Conservation (phyloP, 2,888 invertebrate species). For the Zhuqinia jingwanae region DNA sequence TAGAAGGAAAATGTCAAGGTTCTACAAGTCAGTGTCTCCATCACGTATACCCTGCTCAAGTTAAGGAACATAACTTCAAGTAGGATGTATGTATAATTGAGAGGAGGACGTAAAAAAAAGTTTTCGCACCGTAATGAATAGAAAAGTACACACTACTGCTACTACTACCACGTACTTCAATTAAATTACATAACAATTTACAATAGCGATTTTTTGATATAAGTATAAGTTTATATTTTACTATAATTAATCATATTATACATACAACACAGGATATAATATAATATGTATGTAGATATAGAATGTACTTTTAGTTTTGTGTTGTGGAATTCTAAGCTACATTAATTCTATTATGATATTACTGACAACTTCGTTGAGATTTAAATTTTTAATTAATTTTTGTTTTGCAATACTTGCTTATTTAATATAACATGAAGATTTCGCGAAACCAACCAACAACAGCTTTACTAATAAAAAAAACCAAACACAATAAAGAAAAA, state of each 20-base stretch:
- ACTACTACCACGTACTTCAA: background rate
- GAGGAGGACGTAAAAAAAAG: background rate
- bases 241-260: no score
- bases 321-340: background rate
- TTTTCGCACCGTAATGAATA: constrained; percentile 35
- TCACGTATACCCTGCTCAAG: constrained; percentile 54
- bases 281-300: background rate
- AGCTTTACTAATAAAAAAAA: constrained; percentile 1
- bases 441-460: background rate
- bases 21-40: constrained; percentile 15
- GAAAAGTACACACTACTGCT: background rate
- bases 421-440: constrained; percentile 1
- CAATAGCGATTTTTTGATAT: background rate
- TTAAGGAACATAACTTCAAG: constrained; percentile 31
- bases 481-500: background rate
- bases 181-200: background rate
- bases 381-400: background rate
- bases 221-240: background rate
- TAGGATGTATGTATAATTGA: no score
- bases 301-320: background rate
- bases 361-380: constrained; percentile 23
- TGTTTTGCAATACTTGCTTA: background rate
- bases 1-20: background rate
- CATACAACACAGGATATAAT: no score
- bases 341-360: background rate